Percentiles rank a stretch among this genome's conserved stretches.
phyloP scores from a whole-genome alignment of 35 echinoderm and acorn worm genomes.

The Ophiothrix spiculata region DNA sequence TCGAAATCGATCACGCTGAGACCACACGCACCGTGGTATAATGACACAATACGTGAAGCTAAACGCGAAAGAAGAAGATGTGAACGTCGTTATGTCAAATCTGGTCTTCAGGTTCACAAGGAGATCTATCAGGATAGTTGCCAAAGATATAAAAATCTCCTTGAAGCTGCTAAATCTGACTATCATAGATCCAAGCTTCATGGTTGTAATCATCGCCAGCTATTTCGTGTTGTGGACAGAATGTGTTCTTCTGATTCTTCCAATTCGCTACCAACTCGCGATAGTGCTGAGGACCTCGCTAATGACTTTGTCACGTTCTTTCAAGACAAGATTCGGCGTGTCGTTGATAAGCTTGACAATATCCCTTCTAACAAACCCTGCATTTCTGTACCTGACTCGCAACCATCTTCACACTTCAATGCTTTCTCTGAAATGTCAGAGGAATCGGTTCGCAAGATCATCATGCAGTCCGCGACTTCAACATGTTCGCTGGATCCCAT shows the following conservation, averaged over 20 bases:
- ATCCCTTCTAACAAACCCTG: not conserved
- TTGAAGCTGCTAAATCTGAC: not conserved
- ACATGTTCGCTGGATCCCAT: constrained; percentile 24
- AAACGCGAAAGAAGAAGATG: not conserved
- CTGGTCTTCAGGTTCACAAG: not conserved
- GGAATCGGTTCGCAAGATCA: constrained; percentile 26
- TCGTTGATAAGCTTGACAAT: constrained; percentile 2
- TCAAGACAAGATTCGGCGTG: too few species aligned
- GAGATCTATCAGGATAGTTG: not conserved
- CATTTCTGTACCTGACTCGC: not conserved
- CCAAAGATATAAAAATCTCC: constrained; percentile 23
- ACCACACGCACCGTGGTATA: not conserved
- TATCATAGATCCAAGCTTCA: not conserved
- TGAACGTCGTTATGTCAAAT: constrained; percentile 10
- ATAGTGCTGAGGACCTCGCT: not conserved
- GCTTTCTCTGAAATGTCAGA: constrained; percentile 1
- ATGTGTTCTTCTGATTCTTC: not conserved
- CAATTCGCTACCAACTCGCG: constrained; percentile 25
- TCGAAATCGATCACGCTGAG: not conserved
- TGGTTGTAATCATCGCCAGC: constrained; percentile 12
- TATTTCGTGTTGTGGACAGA: not conserved
- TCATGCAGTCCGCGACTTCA: not conserved
- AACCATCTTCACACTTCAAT: not conserved
- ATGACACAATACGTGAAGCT: constrained; percentile 4
- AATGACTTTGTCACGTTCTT: too few species aligned